A percentile compares a stretch with the other conserved stretches of the same genome.
These are phyloP conservation scores for Eilema sororculum DNA, from an alignment of 2,888 invertebrate species.

Conservation along the genomic window DNA sequence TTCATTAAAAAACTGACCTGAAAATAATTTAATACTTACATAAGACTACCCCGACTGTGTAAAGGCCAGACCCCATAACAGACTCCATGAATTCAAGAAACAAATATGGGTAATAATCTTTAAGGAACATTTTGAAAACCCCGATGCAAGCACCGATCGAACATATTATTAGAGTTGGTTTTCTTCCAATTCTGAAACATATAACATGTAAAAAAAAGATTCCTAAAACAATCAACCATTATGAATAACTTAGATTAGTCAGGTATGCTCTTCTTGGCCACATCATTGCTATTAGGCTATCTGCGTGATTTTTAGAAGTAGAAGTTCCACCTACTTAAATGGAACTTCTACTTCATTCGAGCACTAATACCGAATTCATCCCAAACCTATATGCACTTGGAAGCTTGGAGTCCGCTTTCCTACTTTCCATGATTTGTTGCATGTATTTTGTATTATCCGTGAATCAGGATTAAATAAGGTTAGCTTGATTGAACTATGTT, in stretches of 20 bases:
- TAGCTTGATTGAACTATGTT: too few species aligned
- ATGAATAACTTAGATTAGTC: background rate
- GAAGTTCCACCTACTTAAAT: too few species aligned
- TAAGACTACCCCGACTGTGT: slow-evolving; percentile 73
- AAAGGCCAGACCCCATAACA: slow-evolving; percentile 71
- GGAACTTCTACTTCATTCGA: too few species aligned
- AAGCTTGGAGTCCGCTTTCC: too few species aligned
- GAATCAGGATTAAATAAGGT: too few species aligned
- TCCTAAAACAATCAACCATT: background rate
- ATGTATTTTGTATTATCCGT: too few species aligned
- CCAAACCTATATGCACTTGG: too few species aligned
- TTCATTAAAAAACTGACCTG: background rate
- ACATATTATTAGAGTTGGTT: slow-evolving; percentile 71
- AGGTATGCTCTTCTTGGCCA: background rate
- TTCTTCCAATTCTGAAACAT: slow-evolving; percentile 72
- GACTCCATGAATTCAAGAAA: slow-evolving; percentile 74
- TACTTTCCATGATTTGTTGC: too few species aligned
- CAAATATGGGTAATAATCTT: slow-evolving; percentile 67
- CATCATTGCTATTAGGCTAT: too few species aligned
- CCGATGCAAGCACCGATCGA: slow-evolving; percentile 71
- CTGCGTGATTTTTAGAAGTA: too few species aligned
- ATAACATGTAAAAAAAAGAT: background rate
- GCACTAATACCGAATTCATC: too few species aligned
- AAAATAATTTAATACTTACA: slow-evolving; percentile 58
- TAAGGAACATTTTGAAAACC: slow-evolving; percentile 67